phyloP scores from a whole-genome alignment of 2,797 vertebrate species.

The Pelodytes ibericus region DNA sequence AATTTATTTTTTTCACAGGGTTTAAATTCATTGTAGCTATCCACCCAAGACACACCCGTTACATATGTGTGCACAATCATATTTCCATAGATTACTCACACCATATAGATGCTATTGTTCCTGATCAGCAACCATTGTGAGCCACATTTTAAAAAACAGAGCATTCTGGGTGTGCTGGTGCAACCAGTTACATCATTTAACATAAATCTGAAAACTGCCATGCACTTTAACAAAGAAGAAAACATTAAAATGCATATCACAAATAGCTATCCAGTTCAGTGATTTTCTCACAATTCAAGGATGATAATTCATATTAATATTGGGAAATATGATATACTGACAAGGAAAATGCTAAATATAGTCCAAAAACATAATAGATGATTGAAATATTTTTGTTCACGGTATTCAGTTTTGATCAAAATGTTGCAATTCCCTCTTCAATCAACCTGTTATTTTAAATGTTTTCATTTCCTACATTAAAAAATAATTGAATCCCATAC shows the following conservation, averaged over 20 bases:
- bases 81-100: constrained; percentile 31
- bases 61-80: constrained; percentile 15
- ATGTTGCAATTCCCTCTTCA: no score
- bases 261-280: no score
- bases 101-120: constrained; percentile 10
- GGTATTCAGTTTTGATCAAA: no score
- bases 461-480: no score
- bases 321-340: no score
- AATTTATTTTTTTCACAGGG: constrained; percentile 21
- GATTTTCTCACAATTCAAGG: no score
- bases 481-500: no score
- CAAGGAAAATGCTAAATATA: no score
- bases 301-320: no score
- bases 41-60: constrained; percentile 43
- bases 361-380: no score
- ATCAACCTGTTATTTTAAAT: no score
- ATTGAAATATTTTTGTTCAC: no score
- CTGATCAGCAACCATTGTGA: constrained; percentile 7
- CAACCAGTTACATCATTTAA: not conserved
- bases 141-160: not conserved
- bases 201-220: not conserved
- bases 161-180: not conserved
- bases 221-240: not conserved
- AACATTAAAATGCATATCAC: not conserved
- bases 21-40: constrained; percentile 13